These are phyloP conservation scores for Tuta absoluta DNA, from an alignment of 2,888 invertebrate species.

Conservation along the genomic window DNA sequence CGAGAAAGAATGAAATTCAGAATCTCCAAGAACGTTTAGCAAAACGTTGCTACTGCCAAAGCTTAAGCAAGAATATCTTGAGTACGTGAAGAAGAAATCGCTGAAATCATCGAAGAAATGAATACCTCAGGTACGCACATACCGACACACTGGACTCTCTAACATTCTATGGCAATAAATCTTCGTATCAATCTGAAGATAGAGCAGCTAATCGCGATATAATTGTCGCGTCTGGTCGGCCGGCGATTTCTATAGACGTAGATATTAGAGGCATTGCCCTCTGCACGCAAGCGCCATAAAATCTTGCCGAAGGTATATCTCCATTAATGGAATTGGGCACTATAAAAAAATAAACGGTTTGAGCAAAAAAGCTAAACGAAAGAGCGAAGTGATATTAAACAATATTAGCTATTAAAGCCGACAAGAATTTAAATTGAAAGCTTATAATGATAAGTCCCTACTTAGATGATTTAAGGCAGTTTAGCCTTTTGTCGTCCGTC, in stretches of 20 bases:
- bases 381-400: neutral
- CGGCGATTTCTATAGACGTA: conserved; percentile 26
- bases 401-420: too few relatives aligned
- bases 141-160: neutral
- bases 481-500: too few relatives aligned
- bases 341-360: neutral
- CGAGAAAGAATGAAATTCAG: neutral
- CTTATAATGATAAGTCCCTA: too few relatives aligned
- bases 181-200: conserved; percentile 20
- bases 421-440: too few relatives aligned
- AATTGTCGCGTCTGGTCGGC: conserved; percentile 19
- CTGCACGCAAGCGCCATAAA: conserved; percentile 8
- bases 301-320: neutral
- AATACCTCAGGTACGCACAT: conserved; percentile 3
- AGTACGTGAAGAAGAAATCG: too few relatives aligned
- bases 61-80: neutral
- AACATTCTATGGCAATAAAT: conserved; percentile 5
- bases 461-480: too few relatives aligned
- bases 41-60: neutral
- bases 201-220: conserved; percentile 30
- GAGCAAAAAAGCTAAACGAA: neutral
- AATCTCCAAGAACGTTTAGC: neutral
- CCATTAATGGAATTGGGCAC: neutral
- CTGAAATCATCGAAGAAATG: neutral
- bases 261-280: conserved; percentile 16